Evolutionary conservation across 1,140 invertebrate genomes (phyloP), one percentile per base, ranked within the genome.

Genomic region (Sipha flava): DNA sequence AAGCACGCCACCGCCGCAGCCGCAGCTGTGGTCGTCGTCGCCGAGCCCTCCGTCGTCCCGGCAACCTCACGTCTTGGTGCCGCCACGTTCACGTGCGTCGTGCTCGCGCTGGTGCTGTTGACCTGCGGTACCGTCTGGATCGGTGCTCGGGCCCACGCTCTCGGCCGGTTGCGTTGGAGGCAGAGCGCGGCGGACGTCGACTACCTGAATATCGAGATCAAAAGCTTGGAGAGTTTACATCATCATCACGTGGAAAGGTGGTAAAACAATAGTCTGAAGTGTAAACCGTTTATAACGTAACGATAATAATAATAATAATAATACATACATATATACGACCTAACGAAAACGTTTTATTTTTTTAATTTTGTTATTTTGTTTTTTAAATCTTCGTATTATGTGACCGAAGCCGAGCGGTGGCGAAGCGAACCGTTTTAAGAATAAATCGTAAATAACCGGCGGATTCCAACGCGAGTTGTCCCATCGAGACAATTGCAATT

Each of bases 131-230:
- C 52, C 3, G 34, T 77, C 2, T 59, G 29, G 73, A 12, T 77
- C 5, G 37, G 34, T 2, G 16, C 43, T 1, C 18, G 21, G 1
- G 29, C 9, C 0, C 9, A 37, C 10, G 4, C 68, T 14, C 14
- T 72, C 0, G 21, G 16, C 10, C 21, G 31, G 7, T 37, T 75
- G 3, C 40, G 37, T 12, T 77, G 73, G 52, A 77, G 52, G 73
- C 70, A 54, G n/a, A 57, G 18, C 16, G 3, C 10, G 2, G 21
- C 9, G 26, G 37, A 77, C 18, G 73, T 77, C 14, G 49, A 59
- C 34, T 77, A 77, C 31, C 73, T 59, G 23, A 57, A 31, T 2
- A 77, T 77, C 9, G 73, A 77, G 18, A 77, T 77, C 16, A 77
- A 77, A 34, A 59, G 52, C 21, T 10, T 77, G 14, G 73, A 59